Evolutionary conservation across 2,113 vertebrate species (phyloP), one percentile per base, ranked within the genome.

Genomic region (Equus quagga): DNA sequence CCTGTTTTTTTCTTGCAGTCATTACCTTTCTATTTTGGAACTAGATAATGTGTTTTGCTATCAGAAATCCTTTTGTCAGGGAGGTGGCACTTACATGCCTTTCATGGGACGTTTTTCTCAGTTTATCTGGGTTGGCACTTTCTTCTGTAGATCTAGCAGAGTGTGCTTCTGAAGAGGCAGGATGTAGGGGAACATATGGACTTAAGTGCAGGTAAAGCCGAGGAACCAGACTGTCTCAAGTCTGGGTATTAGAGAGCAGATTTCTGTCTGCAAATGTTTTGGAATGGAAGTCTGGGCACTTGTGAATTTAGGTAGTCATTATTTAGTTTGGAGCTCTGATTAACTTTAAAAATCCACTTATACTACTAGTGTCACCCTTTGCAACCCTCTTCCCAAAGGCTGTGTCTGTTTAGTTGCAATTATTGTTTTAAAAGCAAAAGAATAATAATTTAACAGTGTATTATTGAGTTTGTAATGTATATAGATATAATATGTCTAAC

Each of bases 401-500:
- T 98, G 19, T 98, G 76, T 97, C 85, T 89, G 26, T 69, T 98
- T 93, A 94, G 97, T 97, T 94, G 81, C 94, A 97, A 89, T 96
- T 97, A 97, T 94, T 96, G 80, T 98, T 98, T 95, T 87, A 87
- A 82, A 97, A 93, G 82, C 87, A 96, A 98, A 96, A 1, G 0
- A 95, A 79, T 78, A 82, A 70, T 81, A 78, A 78, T 49, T 58
- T 67, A 89, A 78, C 56, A 87, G 12, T 73, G n/a, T 46, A n/a
- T 75, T 31, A n/a, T 85, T 80, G 14, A 54, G 14, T 54, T 81
- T 89, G 46, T 54, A 89, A 76, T 24, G 31, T 64, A 51, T 31
- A 1, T 41, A 69, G 62, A 15, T 76, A 13, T 89, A 41, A 73
- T 21, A 26, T 72, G 5, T 87, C 19, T 83, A 79, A 78, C 31